phyloP scores from a whole-genome alignment of 2,113 vertebrate species.

The Siniperca knerii region DNA sequence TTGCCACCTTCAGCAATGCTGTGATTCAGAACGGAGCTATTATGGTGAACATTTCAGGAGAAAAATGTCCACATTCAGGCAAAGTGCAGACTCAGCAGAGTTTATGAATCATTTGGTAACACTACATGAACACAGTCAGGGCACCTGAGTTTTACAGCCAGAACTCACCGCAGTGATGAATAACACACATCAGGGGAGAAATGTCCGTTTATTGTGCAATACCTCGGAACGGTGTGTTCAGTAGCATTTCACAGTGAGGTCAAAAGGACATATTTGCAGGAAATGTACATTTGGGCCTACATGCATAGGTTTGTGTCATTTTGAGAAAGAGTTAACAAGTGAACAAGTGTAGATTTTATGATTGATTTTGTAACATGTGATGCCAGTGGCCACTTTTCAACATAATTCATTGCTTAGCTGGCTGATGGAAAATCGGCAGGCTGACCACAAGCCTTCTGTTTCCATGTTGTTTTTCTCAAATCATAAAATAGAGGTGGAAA shows the following conservation, averaged over 20 bases:
- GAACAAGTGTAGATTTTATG: background rate
- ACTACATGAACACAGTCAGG: slow-evolving; percentile 66
- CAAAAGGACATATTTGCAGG: slow-evolving; percentile 26
- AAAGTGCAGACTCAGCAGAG: slow-evolving; percentile 74
- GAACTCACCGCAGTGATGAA: slow-evolving; percentile 54
- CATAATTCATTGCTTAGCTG: background rate
- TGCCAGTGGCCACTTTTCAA: background rate
- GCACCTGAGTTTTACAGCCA: slow-evolving; percentile 67
- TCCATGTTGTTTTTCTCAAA: background rate
- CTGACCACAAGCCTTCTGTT: background rate
- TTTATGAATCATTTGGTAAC: slow-evolving; percentile 78
- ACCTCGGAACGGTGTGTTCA: slow-evolving; percentile 38
- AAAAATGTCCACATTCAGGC: slow-evolving; percentile 71
- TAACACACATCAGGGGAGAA: slow-evolving; percentile 54
- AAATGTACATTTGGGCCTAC: background rate
- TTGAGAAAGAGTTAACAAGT: background rate
- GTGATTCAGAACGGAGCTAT: slow-evolving; percentile 59
- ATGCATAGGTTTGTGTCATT: background rate
- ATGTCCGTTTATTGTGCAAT: slow-evolving; percentile 56
- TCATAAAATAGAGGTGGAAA: background rate
- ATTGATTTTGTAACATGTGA: background rate
- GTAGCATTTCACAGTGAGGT: slow-evolving; percentile 38
- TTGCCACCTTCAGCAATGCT: slow-evolving; percentile 68
- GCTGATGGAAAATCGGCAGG: background rate
- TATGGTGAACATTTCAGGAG: slow-evolving; percentile 59